These are phyloP conservation scores for Esox lucius DNA, from an alignment of 2,797 vertebrate genomes.

Conservation along the genomic window DNA sequence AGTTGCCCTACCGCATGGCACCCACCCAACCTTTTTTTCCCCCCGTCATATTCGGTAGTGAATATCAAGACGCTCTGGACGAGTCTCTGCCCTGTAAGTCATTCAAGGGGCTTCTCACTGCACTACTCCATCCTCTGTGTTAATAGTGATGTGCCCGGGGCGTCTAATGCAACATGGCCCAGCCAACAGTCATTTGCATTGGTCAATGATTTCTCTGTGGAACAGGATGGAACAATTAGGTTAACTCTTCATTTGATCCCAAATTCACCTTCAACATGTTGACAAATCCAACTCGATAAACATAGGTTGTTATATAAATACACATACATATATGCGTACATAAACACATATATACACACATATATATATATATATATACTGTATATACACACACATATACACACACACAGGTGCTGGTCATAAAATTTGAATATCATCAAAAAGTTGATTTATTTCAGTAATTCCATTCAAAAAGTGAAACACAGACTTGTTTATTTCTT, in stretches of 20 bases:
- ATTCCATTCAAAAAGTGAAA: no score
- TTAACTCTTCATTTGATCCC: not conserved
- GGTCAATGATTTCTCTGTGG: not conserved
- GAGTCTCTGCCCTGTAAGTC: not conserved
- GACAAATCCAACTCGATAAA: not conserved
- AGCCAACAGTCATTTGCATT: not conserved
- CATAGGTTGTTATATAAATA: not conserved
- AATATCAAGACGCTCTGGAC: not conserved
- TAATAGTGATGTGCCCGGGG: not conserved
- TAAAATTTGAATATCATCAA: no score
- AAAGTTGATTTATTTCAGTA: no score
- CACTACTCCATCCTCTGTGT: not conserved
- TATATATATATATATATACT: no score
- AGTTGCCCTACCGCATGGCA: not conserved
- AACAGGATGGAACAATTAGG: no score
- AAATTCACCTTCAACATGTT: not conserved
- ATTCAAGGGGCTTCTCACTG: not conserved
- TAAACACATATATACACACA: no score
- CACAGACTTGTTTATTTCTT: no score
- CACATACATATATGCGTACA: no score
- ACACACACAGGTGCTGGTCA: no score
- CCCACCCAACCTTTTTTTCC: not conserved
- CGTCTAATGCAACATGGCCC: not conserved
- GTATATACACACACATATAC: no score
- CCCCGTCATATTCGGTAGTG: not conserved